These are phyloP conservation scores for Lamellibrachia luymesi DNA, from an alignment of 1,140 invertebrate genomes.

Conservation along the genomic window DNA sequence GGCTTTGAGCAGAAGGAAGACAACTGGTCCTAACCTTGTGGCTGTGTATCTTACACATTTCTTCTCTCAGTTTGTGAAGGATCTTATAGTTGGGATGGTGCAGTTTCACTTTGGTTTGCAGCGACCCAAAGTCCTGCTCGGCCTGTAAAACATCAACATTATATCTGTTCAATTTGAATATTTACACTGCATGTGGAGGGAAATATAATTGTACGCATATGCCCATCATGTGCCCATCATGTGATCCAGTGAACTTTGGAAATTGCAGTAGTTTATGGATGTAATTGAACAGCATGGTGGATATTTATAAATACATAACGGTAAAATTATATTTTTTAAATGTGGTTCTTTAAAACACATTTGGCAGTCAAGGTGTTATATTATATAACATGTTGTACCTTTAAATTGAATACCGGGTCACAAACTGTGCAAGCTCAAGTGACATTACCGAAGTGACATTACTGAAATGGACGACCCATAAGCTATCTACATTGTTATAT, in stretches of 20 bases:
- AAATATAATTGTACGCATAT: too few species aligned
- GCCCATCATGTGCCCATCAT: too few species aligned
- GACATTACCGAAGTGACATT: neutral
- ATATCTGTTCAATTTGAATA: neutral
- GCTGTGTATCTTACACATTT: slow-evolving; percentile 77
- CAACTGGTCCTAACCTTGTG: slow-evolving; percentile 40
- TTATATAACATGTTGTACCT: too few species aligned
- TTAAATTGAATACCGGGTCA: neutral
- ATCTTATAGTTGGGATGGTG: slow-evolving; percentile 82
- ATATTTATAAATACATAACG: too few species aligned
- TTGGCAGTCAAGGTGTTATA: too few species aligned
- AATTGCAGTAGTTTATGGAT: too few species aligned
- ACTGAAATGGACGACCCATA: too few species aligned
- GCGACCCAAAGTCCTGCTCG: slow-evolving; percentile 88
- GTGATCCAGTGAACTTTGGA: too few species aligned
- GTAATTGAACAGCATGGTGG: too few species aligned
- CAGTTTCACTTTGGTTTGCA: slow-evolving; percentile 85
- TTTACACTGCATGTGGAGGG: too few species aligned
- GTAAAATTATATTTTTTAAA: too few species aligned
- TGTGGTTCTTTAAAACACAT: too few species aligned
- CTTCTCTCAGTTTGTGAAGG: slow-evolving; percentile 81
- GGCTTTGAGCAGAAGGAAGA: neutral
- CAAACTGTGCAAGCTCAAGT: neutral
- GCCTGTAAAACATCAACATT: slow-evolving; percentile 56
- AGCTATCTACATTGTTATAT: neutral